Evolutionary conservation across 1,140 invertebrate species (phyloP).

Genomic region (Colletes latitarsis): DNA sequence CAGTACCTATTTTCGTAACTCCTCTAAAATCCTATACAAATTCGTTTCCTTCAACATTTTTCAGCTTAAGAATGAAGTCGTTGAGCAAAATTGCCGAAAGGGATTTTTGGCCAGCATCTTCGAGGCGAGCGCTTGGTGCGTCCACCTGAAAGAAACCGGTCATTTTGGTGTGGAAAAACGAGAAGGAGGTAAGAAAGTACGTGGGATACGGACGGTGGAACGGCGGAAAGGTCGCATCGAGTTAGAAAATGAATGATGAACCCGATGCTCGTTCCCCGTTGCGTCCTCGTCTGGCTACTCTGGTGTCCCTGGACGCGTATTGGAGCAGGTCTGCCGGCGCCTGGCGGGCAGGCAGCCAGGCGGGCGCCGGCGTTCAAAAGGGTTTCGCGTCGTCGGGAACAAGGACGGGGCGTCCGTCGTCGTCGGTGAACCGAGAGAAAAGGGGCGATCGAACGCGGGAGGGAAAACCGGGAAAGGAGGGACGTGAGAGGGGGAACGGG

Average conservation of each 20-base stretch:
- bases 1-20: too few relatives aligned
- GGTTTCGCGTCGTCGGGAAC: slow-evolving; percentile 69
- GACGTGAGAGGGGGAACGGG: slow-evolving; percentile 1
- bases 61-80: too few relatives aligned
- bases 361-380: slow-evolving; percentile 78
- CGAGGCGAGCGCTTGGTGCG: too few relatives aligned
- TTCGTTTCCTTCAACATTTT: too few relatives aligned
- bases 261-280: slow-evolving; percentile 25
- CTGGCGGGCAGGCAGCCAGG: slow-evolving; percentile 80
- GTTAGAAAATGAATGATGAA: slow-evolving; percentile 61
- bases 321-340: slow-evolving; percentile 77
- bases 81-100: too few relatives aligned
- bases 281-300: neutral
- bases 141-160: neutral
- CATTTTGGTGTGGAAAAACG: slow-evolving; percentile 14
- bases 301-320: slow-evolving; percentile 50
- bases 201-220: neutral
- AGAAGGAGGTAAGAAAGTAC: neutral
- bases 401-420: slow-evolving; percentile 48
- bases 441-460: slow-evolving; percentile 34
- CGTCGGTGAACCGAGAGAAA: slow-evolving; percentile 45
- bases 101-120: too few relatives aligned
- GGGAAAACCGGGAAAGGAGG: slow-evolving; percentile 14
- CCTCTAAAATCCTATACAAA: too few relatives aligned
- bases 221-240: slow-evolving; percentile 32